A percentile compares a stretch with the other conserved stretches of the same genome.
Conservation (phyloP, 2,888 invertebrate genomes). For the Aporophyla nigra region DNA sequence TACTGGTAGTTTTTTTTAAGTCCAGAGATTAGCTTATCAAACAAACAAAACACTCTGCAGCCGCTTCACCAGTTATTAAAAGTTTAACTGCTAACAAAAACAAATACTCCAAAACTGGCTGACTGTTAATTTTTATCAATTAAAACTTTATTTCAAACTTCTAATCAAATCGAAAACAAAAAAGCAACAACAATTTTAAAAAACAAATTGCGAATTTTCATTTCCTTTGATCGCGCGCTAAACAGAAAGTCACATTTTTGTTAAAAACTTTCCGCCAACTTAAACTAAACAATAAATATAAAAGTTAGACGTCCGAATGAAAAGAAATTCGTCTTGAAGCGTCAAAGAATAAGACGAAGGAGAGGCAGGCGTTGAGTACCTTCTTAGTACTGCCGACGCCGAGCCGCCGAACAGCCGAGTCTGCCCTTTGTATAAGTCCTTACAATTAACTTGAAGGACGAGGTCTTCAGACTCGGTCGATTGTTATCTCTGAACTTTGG, state of each 20-base stretch:
- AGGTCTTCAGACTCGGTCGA: slow-evolving; percentile 71
- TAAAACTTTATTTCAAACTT: slow-evolving; percentile 17
- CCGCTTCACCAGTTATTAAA: neutral
- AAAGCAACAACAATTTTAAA: slow-evolving; percentile 11
- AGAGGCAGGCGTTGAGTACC: slow-evolving; percentile 72
- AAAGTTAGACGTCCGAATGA: slow-evolving; percentile 68
- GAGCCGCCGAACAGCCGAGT: slow-evolving; percentile 42
- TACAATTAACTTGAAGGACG: slow-evolving; percentile 78
- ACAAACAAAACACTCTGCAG: no score
- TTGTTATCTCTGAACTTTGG: slow-evolving; percentile 75
- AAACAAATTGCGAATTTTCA: slow-evolving; percentile 48
- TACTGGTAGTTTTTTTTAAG: no score
- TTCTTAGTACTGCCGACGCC: slow-evolving; percentile 61
- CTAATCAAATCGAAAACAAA: slow-evolving; percentile 43
- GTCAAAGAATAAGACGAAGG: slow-evolving; percentile 71
- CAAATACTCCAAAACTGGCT: neutral
- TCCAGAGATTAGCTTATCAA: no score
- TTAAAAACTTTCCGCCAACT: slow-evolving; percentile 50
- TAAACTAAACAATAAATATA: slow-evolving; percentile 70
- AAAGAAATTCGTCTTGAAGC: slow-evolving; percentile 70
- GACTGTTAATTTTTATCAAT: neutral
- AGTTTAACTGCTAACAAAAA: neutral
- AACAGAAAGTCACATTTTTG: slow-evolving; percentile 39
- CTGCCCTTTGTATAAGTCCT: slow-evolving; percentile 75
- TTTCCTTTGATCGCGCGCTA: slow-evolving; percentile 35